Percentiles rank a stretch among this genome's conserved stretches.
Evolutionary conservation across 2,888 invertebrate genomes (phyloP).

Genomic region (Ariolimax columbianus): DNA sequence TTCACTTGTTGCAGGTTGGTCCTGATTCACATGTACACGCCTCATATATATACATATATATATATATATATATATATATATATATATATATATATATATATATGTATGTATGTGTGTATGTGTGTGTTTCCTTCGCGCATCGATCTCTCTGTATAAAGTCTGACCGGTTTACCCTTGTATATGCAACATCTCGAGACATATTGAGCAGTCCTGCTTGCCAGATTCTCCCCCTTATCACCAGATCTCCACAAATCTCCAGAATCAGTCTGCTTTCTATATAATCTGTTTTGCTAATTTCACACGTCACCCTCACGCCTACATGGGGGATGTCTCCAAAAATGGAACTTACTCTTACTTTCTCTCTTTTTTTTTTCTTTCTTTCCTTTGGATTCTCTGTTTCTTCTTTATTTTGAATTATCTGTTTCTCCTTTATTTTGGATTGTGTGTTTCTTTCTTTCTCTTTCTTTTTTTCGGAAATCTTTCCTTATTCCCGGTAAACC

Average conservation of each 20-base stretch:
- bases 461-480: neutral
- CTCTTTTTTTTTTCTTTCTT: neutral
- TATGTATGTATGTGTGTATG: neutral
- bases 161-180: no score
- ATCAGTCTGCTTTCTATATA: neutral
- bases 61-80: no score
- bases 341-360: neutral
- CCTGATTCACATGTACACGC: no score
- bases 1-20: no score
- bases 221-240: neutral
- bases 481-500: neutral
- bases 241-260: neutral
- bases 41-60: no score
- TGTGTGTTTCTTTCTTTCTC: neutral
- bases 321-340: neutral
- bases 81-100: no score
- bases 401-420: neutral
- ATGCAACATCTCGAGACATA: neutral
- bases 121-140: neutral
- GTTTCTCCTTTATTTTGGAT: neutral
- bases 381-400: neutral
- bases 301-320: neutral
- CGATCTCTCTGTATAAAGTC: neutral
- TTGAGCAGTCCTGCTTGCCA: neutral
- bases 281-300: conserved; percentile 11